Percentiles rank a stretch among this genome's conserved stretches.
phyloP scores from a whole-genome alignment of 2,888 invertebrate genomes.

The Phortica magna region DNA sequence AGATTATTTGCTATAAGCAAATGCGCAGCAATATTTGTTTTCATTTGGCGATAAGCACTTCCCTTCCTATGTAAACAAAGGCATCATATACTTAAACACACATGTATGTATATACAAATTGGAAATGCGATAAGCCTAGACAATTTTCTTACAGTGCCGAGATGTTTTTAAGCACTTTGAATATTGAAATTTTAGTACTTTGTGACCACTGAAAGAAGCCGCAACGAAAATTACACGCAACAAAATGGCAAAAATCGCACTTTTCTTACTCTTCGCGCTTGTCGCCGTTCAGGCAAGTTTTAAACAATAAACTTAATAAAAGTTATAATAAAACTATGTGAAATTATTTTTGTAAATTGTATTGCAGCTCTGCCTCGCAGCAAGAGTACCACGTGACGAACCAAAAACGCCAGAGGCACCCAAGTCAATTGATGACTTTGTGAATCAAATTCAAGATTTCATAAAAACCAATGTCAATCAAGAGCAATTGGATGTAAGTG shows the following conservation, averaged over 20 bases:
- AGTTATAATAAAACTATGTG: not conserved
- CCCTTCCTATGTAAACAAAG: constrained; percentile 23
- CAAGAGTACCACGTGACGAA: constrained; percentile 26
- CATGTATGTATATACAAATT: not conserved
- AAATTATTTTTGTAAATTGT: constrained; percentile 1
- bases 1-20: constrained; percentile 7
- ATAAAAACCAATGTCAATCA: constrained; percentile 19
- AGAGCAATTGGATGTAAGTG: constrained; percentile 25
- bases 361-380: constrained; percentile 23
- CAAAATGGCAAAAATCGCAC: constrained; percentile 32
- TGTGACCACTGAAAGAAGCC: not conserved
- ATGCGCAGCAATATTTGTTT: constrained; percentile 29
- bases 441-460: constrained; percentile 4
- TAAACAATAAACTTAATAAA: not conserved
- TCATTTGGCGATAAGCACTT: constrained; percentile 20
- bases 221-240: not conserved
- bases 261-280: constrained; percentile 28
- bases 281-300: constrained; percentile 10
- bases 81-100: not conserved
- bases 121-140: constrained; percentile 6
- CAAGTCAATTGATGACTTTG: not conserved
- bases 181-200: constrained; percentile 18
- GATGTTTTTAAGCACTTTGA: constrained; percentile 6
- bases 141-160: constrained; percentile 11
- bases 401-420: constrained; percentile 3